Evolutionary conservation across 1,140 invertebrate species (phyloP).

Genomic region (Aporrectodea caliginosa): DNA sequence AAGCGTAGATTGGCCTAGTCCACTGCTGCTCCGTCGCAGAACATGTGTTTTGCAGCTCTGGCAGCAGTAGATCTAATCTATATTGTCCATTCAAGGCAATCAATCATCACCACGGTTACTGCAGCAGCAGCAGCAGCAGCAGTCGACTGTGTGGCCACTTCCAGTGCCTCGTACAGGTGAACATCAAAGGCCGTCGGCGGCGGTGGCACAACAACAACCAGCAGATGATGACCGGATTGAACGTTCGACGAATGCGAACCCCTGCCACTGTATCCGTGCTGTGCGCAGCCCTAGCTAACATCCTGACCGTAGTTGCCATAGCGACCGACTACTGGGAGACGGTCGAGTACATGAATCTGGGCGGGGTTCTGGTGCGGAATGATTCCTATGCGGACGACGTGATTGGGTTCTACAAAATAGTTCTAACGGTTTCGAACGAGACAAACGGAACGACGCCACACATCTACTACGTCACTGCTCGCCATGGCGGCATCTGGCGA

Average conservation of each 20-base stretch:
- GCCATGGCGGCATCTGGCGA: slow-evolving; percentile 20
- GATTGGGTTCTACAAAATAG: slow-evolving; percentile 18
- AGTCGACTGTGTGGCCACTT: too few relatives aligned
- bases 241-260: not conserved
- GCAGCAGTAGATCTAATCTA: too few relatives aligned
- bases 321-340: slow-evolving; percentile 20
- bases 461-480: not conserved
- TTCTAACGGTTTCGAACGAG: not conserved
- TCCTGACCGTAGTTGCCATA: slow-evolving; percentile 14
- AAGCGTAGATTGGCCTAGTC: too few relatives aligned
- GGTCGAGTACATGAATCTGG: slow-evolving; percentile 6
- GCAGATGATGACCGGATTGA: not conserved
- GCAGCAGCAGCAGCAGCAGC: too few relatives aligned
- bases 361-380: not conserved
- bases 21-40: too few relatives aligned
- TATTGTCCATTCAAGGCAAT: too few relatives aligned
- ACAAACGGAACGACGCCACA: not conserved
- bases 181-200: too few relatives aligned
- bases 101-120: too few relatives aligned
- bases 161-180: too few relatives aligned
- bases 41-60: too few relatives aligned
- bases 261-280: not conserved
- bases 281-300: slow-evolving; percentile 4
- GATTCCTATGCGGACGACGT: not conserved
- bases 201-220: not conserved